Percentiles rank a stretch among this genome's conserved stretches.
Evolutionary conservation across 2,797 vertebrate genomes (phyloP).

Genomic region (Premnoplex brunnescens): DNA sequence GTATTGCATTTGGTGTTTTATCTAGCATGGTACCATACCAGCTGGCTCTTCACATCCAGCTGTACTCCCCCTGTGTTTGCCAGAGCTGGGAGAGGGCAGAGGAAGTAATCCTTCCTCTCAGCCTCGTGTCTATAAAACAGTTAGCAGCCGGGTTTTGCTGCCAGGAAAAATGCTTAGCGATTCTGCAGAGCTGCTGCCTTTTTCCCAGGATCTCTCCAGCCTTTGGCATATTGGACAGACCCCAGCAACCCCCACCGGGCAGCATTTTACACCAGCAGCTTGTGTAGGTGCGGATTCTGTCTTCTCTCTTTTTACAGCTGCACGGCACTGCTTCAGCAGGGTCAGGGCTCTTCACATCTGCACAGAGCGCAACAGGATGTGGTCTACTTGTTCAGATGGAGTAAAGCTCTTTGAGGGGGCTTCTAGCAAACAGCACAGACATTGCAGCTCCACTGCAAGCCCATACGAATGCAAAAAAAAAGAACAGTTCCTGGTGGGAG

Average conservation of each 20-base stretch:
- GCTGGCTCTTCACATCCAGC: constrained; percentile 3
- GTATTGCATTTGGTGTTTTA: neutral
- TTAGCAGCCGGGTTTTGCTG: neutral
- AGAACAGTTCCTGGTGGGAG: constrained; percentile 48
- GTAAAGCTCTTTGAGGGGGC: constrained; percentile 39
- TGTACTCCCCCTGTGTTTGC: neutral
- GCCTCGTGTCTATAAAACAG: neutral
- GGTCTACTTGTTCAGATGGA: constrained; percentile 29
- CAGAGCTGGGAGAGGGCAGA: neutral
- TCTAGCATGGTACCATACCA: neutral
- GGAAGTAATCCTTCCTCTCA: constrained; percentile 25
- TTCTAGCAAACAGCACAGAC: constrained; percentile 22
- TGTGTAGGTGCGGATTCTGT: neutral
- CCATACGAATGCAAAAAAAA: neutral
- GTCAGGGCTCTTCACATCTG: neutral
- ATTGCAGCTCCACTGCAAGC: constrained; percentile 29
- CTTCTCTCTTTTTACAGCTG: neutral
- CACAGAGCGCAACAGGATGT: constrained; percentile 57
- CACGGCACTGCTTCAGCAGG: neutral
- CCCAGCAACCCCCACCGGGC: neutral
- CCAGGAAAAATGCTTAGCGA: neutral
- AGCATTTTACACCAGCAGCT: neutral
- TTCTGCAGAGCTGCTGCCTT: neutral
- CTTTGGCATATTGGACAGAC: neutral
- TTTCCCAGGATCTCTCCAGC: neutral